Conservation (phyloP, 1,140 invertebrate genomes). For the Bombus confusus region DNA sequence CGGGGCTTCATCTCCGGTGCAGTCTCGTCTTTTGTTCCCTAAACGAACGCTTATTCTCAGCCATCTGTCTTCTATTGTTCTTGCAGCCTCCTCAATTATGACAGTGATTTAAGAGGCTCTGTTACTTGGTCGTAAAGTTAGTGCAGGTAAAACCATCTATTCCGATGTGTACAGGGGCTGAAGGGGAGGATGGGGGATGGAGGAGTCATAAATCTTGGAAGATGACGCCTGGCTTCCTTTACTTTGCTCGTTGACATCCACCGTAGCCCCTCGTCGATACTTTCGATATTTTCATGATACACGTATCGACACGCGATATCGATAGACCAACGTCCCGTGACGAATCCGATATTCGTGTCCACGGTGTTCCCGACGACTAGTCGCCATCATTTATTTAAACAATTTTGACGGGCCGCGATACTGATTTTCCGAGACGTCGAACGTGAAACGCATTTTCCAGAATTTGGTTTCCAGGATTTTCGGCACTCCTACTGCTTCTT, state of each 20-base stretch:
- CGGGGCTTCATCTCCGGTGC: neutral
- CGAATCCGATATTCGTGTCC: slow-evolving; percentile 4
- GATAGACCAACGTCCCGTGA: slow-evolving; percentile 18
- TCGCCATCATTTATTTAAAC: slow-evolving; percentile 43
- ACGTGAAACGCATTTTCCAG: neutral
- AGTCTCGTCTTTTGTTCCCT: slow-evolving; percentile 15
- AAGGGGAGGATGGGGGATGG: neutral
- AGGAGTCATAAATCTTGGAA: slow-evolving; percentile 40
- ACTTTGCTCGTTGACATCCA: slow-evolving; percentile 60
- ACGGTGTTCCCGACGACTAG: neutral
- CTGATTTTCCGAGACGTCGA: neutral
- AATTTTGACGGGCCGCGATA: neutral
- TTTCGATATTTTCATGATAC: slow-evolving; percentile 53
- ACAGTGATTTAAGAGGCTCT: slow-evolving; percentile 52
- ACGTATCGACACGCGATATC: slow-evolving; percentile 48
- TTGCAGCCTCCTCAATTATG: slow-evolving; percentile 50
- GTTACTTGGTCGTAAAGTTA: slow-evolving; percentile 47
- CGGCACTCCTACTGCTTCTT: neutral
- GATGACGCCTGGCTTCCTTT: slow-evolving; percentile 39
- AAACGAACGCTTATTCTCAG: slow-evolving; percentile 36
- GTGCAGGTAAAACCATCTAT: slow-evolving; percentile 33
- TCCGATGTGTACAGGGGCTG: neutral
- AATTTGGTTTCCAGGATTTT: neutral
- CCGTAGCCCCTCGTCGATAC: slow-evolving; percentile 30
- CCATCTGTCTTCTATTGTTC: slow-evolving; percentile 51